These are phyloP conservation scores for Stomatorhinus walkeri DNA, from an alignment of 2,797 vertebrate species.

Conservation along the genomic window DNA sequence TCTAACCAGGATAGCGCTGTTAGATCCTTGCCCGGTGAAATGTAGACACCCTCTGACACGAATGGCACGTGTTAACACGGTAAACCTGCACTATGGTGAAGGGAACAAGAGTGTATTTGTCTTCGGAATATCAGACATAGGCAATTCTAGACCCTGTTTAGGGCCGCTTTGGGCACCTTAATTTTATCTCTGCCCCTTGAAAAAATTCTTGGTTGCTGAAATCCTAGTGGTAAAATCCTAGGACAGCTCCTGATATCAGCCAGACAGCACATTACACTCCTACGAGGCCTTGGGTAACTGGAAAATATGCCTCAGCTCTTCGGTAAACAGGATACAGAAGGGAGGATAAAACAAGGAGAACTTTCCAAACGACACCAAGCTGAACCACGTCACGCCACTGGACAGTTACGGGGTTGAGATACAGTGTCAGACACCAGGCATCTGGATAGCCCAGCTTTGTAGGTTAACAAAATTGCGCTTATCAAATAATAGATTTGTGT, in stretches of 20 bases:
- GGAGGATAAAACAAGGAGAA: not conserved
- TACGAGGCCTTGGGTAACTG: not conserved
- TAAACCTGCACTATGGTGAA: not conserved
- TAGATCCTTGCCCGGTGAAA: not conserved
- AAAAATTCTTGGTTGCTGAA: not conserved
- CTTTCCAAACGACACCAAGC: not conserved
- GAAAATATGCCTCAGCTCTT: not conserved
- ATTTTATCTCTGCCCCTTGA: not conserved
- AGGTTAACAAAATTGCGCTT: too few species aligned
- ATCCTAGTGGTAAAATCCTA: not conserved
- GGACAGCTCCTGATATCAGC: not conserved
- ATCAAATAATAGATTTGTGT: too few species aligned
- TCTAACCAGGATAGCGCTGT: not conserved
- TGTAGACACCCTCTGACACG: not conserved
- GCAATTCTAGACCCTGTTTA: not conserved
- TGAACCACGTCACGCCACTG: not conserved
- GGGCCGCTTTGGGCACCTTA: not conserved
- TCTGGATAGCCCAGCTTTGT: too few species aligned
- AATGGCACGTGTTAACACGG: not conserved
- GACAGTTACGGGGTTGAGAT: not conserved
- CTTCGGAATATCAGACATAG: not conserved
- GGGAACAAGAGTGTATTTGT: not conserved
- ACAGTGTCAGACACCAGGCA: too few species aligned
- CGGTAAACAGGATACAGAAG: conserved; percentile 4
- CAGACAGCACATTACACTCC: not conserved